A percentile compares a stretch with the other conserved stretches of the same genome.
phyloP scores from a whole-genome alignment of 1,140 invertebrate genomes.

The Copidosoma floridanum region DNA sequence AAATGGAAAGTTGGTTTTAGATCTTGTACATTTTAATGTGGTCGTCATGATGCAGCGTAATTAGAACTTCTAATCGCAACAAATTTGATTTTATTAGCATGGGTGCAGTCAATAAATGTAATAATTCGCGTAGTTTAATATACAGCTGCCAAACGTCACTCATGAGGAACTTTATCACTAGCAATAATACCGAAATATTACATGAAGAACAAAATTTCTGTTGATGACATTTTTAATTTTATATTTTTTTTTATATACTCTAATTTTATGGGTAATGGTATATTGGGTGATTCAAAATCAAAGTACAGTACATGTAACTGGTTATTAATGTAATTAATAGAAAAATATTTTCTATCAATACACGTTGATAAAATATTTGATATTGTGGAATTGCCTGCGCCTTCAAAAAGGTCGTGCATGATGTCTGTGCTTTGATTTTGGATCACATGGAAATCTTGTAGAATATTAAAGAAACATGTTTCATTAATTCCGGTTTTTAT shows the following conservation, averaged over 20 bases:
- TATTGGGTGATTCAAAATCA: background rate
- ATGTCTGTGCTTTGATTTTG: conserved; percentile 4
- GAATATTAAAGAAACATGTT: conserved; percentile 3
- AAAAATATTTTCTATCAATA: background rate
- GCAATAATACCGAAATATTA: conserved; percentile 33
- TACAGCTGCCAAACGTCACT: conserved; percentile 29
- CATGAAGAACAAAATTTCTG: conserved; percentile 34
- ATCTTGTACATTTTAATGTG: conserved; percentile 8
- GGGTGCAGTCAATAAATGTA: conserved; percentile 14
- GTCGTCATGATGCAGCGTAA: conserved; percentile 5
- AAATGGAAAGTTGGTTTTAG: conserved; percentile 13
- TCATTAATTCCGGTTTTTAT: conserved; percentile 14
- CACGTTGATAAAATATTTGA: background rate
- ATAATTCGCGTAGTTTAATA: conserved; percentile 24
- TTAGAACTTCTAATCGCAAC: background rate
- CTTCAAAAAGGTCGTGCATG: conserved; percentile 21
- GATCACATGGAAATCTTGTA: conserved; percentile 18
- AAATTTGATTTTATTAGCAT: conserved; percentile 1
- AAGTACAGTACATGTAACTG: conserved; percentile 5
- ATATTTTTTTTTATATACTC: conserved; percentile 23
- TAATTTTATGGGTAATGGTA: background rate
- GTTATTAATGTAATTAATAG: too few relatives aligned
- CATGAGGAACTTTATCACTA: conserved; percentile 30
- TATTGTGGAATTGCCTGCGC: conserved; percentile 1
- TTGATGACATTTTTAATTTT: conserved; percentile 26